Base-by-base conservation (phyloP, 2,888 invertebrate species). In the Acanthopleura granulata region DNA sequence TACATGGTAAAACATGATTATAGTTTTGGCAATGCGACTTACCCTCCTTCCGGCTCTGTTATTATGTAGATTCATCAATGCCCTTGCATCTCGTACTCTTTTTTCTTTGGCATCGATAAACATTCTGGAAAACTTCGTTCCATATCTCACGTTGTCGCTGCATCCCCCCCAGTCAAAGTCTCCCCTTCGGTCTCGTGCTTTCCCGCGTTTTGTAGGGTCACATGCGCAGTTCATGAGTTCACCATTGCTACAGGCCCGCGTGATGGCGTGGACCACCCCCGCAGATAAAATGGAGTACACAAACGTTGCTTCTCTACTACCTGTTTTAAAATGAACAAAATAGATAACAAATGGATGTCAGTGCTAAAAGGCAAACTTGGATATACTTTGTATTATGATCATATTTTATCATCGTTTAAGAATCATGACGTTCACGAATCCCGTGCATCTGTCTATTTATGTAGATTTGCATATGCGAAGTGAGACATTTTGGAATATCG, bases 31-130 rank as follows among this genome's bases (percentile, higher is more conserved):
- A n/a, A n/a, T n/a, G n/a, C n/a, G n/a, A 76, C 93, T 93, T 92
- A 98, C 97, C 94, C 97, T 93, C 88, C 98, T 92, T 12, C 98
- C 98, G 70, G 97, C 98, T 90, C 98, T 97, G 90, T 99, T 99
- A 92, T 99, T 99, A 91, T 98, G 98, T 73, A 98, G 92, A 86
- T 98, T 98, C 97, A 99, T 98, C 80, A 98, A 92, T 83, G 95
- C 94, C 50, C 96, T 92, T 0, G 96, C 97, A 79, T 89, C 89
- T 73, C 86, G 81, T 22, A 85, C 84, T 76, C 82, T 84, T 69
- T 91, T 90, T 90, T 98, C 98, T 77, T 96, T 93, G 77, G 97
- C 94, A 91, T 99, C 99, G 79, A 98, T 95, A 90, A 99, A 99
- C 86, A 95, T 95, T 91, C 96, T 95, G 0, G 97, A 95, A 90